phyloP scores from a whole-genome alignment of 2,888 invertebrate genomes.

The Taenaris catops region DNA sequence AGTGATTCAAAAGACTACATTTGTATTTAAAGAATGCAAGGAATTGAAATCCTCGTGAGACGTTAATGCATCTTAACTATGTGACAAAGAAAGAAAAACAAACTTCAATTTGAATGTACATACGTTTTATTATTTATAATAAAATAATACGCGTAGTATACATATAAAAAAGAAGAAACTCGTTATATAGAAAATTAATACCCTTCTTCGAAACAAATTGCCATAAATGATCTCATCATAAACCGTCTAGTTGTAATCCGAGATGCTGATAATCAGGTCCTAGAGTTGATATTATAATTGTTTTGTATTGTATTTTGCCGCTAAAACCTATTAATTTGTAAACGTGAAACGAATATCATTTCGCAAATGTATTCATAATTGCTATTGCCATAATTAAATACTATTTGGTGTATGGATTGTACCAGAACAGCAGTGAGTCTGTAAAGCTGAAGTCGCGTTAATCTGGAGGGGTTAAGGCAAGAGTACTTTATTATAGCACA shows the following conservation, averaged over 20 bases:
- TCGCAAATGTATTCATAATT: constrained; percentile 31
- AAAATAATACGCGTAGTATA: too few species aligned
- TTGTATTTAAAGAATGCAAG: constrained; percentile 36
- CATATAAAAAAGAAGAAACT: too few species aligned
- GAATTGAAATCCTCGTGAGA: constrained; percentile 34
- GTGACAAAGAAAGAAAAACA: constrained; percentile 17
- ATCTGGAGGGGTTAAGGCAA: too few species aligned
- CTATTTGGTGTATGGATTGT: constrained; percentile 25
- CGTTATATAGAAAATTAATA: too few species aligned
- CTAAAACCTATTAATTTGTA: constrained; percentile 21
- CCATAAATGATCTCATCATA: constrained; percentile 12
- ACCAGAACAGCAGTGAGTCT: constrained; percentile 15
- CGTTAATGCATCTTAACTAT: constrained; percentile 19
- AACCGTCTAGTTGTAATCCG: constrained; percentile 17
- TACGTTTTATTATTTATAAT: too few species aligned
- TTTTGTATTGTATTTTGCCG: constrained; percentile 12
- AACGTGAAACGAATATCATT: constrained; percentile 25
- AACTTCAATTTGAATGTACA: not conserved
- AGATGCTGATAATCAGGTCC: constrained; percentile 14
- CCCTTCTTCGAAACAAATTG: too few species aligned
- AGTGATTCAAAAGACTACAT: constrained; percentile 41
- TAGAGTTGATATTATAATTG: constrained; percentile 14
- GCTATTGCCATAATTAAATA: constrained; percentile 23
- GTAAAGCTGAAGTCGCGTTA: too few species aligned
- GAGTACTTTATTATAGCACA: too few species aligned